A percentile compares a stretch with the other conserved stretches of the same genome.
These are phyloP conservation scores for Stegodyphus mimosarum DNA, from an alignment of 1,140 invertebrate species.

Conservation along the genomic window DNA sequence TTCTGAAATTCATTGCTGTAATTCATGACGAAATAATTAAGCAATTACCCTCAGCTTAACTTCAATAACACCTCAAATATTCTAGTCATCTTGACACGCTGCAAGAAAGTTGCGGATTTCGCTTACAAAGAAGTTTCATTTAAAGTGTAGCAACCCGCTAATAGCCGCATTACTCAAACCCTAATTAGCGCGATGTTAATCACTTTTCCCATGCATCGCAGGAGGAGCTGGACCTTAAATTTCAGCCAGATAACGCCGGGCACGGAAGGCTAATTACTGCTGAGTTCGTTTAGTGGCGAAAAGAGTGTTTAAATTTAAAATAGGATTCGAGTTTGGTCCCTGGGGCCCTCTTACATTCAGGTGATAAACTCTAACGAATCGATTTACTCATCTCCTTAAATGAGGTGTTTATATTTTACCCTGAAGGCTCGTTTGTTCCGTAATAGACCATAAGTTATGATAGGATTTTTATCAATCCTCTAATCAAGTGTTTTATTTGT, in stretches of 20 bases:
- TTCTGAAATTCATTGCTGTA: too few relatives aligned
- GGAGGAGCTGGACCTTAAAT: conserved; percentile 8
- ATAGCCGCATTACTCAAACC: conserved; percentile 10
- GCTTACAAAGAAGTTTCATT: too few relatives aligned
- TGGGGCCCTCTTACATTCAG: conserved; percentile 30
- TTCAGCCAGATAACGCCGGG: conserved; percentile 6
- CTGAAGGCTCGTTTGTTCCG: conserved; percentile 24
- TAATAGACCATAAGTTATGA: neutral
- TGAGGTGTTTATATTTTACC: conserved; percentile 28
- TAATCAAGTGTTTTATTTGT: neutral
- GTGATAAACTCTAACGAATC: conserved; percentile 37
- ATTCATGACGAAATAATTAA: too few relatives aligned
- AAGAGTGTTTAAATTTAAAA: conserved; percentile 23
- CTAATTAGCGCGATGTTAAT: conserved; percentile 36
- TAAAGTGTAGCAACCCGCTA: too few relatives aligned
- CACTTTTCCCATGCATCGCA: neutral
- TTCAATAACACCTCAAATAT: too few relatives aligned
- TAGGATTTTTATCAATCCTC: conserved; percentile 1
- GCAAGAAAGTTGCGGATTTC: too few relatives aligned
- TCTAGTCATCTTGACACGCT: too few relatives aligned
- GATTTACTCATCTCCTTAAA: conserved; percentile 31
- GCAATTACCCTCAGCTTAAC: too few relatives aligned
- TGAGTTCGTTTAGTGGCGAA: conserved; percentile 13
- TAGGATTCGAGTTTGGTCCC: conserved; percentile 13
- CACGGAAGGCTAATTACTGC: conserved; percentile 29